A percentile compares a stretch with the other conserved stretches of the same genome.
These are phyloP conservation scores for Tangara arthus DNA, from an alignment of 2,797 vertebrate genomes.

Conservation along the genomic window DNA sequence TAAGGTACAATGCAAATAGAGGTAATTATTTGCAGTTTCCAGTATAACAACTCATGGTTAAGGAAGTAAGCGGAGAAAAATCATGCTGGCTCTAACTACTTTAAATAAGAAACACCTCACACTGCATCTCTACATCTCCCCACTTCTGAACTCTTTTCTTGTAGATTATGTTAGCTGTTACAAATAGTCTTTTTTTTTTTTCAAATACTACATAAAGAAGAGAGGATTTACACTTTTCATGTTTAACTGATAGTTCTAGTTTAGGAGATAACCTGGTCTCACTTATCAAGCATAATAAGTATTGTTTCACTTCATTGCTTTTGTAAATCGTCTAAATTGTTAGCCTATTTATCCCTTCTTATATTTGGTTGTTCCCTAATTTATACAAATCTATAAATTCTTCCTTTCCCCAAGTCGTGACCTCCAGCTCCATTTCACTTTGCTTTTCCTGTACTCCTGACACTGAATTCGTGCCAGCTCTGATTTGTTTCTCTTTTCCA, in stretches of 20 bases:
- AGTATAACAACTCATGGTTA: neutral
- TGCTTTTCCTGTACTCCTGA: neutral
- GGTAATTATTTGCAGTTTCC: neutral
- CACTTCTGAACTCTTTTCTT: neutral
- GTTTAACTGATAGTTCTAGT: neutral
- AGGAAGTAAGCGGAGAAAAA: neutral
- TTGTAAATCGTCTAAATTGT: neutral
- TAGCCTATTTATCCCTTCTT: neutral
- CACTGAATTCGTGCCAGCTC: neutral
- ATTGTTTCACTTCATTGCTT: neutral
- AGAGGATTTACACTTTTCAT: neutral
- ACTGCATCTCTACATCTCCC: neutral
- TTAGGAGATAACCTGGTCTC: neutral
- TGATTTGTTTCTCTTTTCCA: neutral
- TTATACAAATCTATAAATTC: neutral
- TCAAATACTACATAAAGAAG: neutral
- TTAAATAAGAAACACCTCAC: neutral
- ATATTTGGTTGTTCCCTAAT: neutral
- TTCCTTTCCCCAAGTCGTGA: neutral
- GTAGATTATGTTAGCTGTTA: neutral
- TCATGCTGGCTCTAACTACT: neutral
- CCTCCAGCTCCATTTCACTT: neutral
- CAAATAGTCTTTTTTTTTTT: neutral
- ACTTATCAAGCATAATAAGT: neutral
- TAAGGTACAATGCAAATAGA: neutral